phyloP scores from a whole-genome alignment of 2,797 vertebrate species.

The Vultur gryphus region DNA sequence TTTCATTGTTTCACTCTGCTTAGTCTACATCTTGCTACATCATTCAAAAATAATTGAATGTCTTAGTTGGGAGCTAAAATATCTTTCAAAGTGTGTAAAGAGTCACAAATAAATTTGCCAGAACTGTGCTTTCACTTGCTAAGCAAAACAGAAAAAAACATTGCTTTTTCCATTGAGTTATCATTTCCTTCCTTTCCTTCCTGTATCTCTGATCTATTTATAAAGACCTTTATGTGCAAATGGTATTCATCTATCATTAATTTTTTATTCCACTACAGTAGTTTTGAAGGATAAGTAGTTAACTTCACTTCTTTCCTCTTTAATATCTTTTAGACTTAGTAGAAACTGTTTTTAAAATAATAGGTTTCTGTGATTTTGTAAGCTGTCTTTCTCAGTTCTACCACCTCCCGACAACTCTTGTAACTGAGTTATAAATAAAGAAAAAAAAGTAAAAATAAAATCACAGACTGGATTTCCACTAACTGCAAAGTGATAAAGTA shows the following conservation, averaged over 20 bases:
- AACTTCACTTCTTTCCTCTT: neutral
- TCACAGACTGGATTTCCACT: neutral
- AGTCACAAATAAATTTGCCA: neutral
- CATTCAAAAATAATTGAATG: neutral
- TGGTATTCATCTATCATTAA: neutral
- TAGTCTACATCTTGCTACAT: neutral
- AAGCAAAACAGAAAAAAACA: neutral
- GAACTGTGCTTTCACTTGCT: neutral
- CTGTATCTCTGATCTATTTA: slow-evolving; percentile 26
- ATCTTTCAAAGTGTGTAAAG: neutral
- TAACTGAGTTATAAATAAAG: neutral
- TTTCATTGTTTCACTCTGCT: neutral
- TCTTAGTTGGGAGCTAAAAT: neutral
- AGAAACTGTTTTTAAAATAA: neutral
- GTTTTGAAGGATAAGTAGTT: slow-evolving; percentile 19
- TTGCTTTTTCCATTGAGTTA: neutral
- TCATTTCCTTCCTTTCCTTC: neutral
- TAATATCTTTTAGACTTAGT: neutral
- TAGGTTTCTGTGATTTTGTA: neutral
- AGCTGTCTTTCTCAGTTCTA: neutral
- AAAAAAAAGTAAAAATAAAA: neutral
- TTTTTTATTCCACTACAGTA: slow-evolving; percentile 12
- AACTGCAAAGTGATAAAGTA: neutral
- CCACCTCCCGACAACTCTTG: neutral
- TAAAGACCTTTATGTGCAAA: neutral